Evolutionary conservation across 2,797 vertebrate species (phyloP), one percentile per base, ranked within the genome.

Genomic region (Oreortyx pictus): DNA sequence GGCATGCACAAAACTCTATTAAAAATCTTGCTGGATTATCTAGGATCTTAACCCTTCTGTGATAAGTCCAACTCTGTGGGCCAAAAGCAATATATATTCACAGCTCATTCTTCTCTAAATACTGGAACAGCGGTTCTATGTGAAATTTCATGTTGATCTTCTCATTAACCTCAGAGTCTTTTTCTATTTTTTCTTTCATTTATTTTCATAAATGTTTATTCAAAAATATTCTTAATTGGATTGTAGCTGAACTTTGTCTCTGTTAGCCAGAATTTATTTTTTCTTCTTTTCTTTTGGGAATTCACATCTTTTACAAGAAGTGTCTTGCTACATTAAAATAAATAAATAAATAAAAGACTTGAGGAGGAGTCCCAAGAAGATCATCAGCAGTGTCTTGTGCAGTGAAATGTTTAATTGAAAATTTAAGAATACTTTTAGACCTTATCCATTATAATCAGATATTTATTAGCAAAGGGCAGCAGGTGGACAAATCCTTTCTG

Each of bases 51-150:
- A 24, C 33, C 25, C 14, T 59, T 70, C 31, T 37, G 39, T 62
- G 56, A 43, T 60, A 56, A 54, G 39, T 72, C 27, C 44, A 46
- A 33, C 6, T 79, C 44, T 19, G 15, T 57, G 41, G 33, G 80
- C 64, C 92, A 94, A 96, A 91, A 81, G 29, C 8, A 89, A 65
- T 81, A 62, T 19, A 52, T 59, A 29, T 72, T 73, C 46, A 72
- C 35, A 70, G 19, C 5, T 81, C 25, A 3, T n/a, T 43, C 54
- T 71, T 85, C 49, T 78, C 23, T 52, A 65, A 88, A 54, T 50
- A 66, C 20, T 87, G 29, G 27, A 62, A 17, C 27, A 74, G 15
- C 31, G 46, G 47, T 82, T 86, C 78, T 52, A 1, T 43, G 15
- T 79, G 71, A 67, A 60, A 9, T 64, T 79, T 67, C 43, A n/a